Percentiles rank a stretch among this genome's conserved stretches.
Evolutionary conservation across 1,140 invertebrate genomes (phyloP).

Genomic region (Galleria mellonella): DNA sequence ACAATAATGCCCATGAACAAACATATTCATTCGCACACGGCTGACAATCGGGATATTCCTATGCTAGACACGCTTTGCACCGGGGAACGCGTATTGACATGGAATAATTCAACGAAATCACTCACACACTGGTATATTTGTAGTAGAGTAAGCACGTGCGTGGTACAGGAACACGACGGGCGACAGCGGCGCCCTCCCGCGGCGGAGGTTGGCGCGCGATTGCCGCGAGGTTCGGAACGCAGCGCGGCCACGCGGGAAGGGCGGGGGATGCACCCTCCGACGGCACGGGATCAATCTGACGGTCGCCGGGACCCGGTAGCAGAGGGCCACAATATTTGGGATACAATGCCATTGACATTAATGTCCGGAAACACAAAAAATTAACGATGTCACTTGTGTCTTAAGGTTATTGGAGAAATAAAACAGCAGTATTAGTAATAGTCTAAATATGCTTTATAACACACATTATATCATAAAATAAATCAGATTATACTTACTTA

Average conservation of each 20-base stretch:
- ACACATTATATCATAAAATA: constrained; percentile 33
- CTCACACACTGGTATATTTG: constrained; percentile 35
- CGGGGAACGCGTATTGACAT: constrained; percentile 41
- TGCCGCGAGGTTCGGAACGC: constrained; percentile 33
- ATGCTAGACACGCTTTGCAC: constrained; percentile 52
- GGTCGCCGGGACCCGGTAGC: constrained; percentile 29
- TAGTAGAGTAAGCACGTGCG: constrained; percentile 28
- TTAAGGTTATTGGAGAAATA: constrained; percentile 22
- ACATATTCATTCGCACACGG: constrained; percentile 42
- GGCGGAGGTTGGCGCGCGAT: constrained; percentile 60
- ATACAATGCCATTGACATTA: constrained; percentile 16
- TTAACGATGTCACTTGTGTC: not conserved
- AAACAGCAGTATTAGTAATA: constrained; percentile 33
- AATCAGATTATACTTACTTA: constrained; percentile 45
- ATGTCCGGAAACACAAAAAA: not conserved
- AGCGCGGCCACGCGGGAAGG: constrained; percentile 25
- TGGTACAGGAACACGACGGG: constrained; percentile 17
- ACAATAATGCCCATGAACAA: constrained; percentile 47
- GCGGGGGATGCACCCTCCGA: constrained; percentile 43
- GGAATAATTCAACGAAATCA: constrained; percentile 41
- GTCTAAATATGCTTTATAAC: constrained; percentile 52
- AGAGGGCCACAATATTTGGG: constrained; percentile 20
- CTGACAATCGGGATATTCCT: constrained; percentile 35
- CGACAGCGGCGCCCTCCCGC: constrained; percentile 49
- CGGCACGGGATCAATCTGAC: constrained; percentile 51